Evolutionary conservation across 2,797 vertebrate species (phyloP).

Genomic region (Philypnodon macrostomus): DNA sequence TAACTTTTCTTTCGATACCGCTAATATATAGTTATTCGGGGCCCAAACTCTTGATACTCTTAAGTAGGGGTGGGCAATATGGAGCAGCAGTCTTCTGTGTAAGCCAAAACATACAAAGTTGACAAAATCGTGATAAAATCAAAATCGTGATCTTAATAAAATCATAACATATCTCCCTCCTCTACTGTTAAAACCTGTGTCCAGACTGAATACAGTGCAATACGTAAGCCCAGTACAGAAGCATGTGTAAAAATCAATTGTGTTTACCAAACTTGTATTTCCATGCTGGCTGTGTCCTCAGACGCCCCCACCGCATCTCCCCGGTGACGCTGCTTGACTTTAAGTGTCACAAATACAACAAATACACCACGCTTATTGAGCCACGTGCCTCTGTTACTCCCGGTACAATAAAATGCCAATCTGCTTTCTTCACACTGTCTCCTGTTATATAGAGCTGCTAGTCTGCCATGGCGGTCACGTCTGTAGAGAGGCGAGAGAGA

Average conservation of each 20-base stretch:
- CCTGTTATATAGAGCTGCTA: slow-evolving; percentile 43
- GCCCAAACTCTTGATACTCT: too few relatives aligned
- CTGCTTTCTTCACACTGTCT: slow-evolving; percentile 58
- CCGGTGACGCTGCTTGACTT: slow-evolving; percentile 54
- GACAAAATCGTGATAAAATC: too few relatives aligned
- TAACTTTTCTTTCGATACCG: too few relatives aligned
- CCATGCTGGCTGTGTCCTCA: slow-evolving; percentile 56
- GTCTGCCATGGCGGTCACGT: slow-evolving; percentile 71
- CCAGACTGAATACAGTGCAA: too few relatives aligned
- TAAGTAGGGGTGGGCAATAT: too few relatives aligned
- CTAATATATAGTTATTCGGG: too few relatives aligned
- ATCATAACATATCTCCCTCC: too few relatives aligned
- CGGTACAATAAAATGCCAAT: slow-evolving; percentile 64
- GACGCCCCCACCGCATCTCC: slow-evolving; percentile 46
- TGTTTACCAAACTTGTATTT: slow-evolving; percentile 27
- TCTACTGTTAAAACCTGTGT: too few relatives aligned
- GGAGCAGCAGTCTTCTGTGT: too few relatives aligned
- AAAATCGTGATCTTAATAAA: too few relatives aligned
- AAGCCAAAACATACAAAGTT: too few relatives aligned
- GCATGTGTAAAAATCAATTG: background rate
- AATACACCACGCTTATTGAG: slow-evolving; percentile 65
- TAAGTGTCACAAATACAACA: slow-evolving; percentile 73
- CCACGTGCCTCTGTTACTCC: slow-evolving; percentile 52
- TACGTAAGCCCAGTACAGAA: too few relatives aligned
- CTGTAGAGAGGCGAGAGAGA: slow-evolving; percentile 60